Conservation (phyloP, 2,797 vertebrate species). For the Malurus leucopterus region DNA sequence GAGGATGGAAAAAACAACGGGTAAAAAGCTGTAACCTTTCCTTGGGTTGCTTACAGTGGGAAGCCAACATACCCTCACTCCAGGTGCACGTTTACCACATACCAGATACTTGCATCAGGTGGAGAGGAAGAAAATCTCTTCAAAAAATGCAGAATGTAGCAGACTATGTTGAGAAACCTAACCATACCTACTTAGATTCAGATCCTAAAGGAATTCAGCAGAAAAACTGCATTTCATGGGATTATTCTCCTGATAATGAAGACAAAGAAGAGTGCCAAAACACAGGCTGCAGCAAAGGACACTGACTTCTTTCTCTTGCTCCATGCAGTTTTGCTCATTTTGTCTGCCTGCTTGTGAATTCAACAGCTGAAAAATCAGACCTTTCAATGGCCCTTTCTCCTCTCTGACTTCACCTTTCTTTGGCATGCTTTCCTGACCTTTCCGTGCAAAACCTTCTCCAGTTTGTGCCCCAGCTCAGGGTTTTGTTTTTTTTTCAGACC, state of each 20-base stretch:
- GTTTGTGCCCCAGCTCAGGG: not conserved
- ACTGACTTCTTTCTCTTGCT: not conserved
- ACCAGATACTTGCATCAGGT: not conserved
- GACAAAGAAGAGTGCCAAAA: not conserved
- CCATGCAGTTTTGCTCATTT: not conserved
- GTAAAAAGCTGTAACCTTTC: not conserved
- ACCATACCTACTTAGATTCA: not conserved
- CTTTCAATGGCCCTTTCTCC: not conserved
- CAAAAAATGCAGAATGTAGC: not conserved
- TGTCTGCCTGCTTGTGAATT: not conserved
- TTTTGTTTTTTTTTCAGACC: not conserved
- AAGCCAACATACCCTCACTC: not conserved
- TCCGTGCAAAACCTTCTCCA: not conserved
- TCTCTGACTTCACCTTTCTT: not conserved
- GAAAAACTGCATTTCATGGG: not conserved
- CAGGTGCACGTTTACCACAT: accelerated
- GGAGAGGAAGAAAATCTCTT: not conserved
- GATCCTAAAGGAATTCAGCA: not conserved
- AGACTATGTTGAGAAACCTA: not conserved
- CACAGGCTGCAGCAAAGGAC: not conserved
- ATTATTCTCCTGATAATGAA: not conserved
- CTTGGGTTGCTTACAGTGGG: not conserved
- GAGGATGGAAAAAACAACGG: not conserved
- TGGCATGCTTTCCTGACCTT: not conserved
- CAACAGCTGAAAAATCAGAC: not conserved